A percentile compares a stretch with the other conserved stretches of the same genome.
These are phyloP conservation scores for Thripadectes ignobilis DNA, from an alignment of 2,797 vertebrate species.

Conservation along the genomic window DNA sequence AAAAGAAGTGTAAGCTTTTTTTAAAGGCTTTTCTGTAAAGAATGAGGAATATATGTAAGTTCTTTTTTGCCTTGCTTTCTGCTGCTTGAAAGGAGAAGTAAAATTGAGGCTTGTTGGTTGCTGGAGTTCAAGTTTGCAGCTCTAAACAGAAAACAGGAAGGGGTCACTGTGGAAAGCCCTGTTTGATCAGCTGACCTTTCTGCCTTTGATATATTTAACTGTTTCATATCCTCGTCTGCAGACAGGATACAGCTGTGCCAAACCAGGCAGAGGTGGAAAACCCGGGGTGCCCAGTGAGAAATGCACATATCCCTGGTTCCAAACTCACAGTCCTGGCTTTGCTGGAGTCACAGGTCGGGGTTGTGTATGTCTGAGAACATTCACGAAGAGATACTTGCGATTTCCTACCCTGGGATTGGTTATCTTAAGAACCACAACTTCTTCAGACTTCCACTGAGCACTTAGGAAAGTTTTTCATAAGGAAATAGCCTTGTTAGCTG, in stretches of 20 bases:
- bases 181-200: constrained; percentile 61
- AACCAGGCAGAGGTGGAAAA: not conserved
- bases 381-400: not conserved
- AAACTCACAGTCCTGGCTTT: not conserved
- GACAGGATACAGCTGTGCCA: not conserved
- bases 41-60: not conserved
- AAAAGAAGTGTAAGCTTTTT: not conserved
- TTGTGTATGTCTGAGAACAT: not conserved
- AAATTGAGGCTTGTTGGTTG: constrained; percentile 60
- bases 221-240: not conserved
- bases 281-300: not conserved
- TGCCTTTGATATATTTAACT: constrained; percentile 26
- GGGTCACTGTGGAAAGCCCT: constrained; percentile 54
- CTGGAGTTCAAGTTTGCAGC: constrained; percentile 36
- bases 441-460: not conserved
- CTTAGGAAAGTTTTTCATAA: not conserved
- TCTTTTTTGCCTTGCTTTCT: constrained; percentile 44
- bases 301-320: rapidly evolving
- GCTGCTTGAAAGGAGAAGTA: constrained; percentile 76
- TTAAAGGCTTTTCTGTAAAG: not conserved
- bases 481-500: not conserved
- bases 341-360: not conserved
- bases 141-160: constrained; percentile 77
- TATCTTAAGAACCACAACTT: not conserved
- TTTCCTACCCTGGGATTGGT: not conserved